These are phyloP conservation scores for Callorhinus ursinus DNA, from an alignment of 2,113 vertebrate species.

Conservation along the genomic window DNA sequence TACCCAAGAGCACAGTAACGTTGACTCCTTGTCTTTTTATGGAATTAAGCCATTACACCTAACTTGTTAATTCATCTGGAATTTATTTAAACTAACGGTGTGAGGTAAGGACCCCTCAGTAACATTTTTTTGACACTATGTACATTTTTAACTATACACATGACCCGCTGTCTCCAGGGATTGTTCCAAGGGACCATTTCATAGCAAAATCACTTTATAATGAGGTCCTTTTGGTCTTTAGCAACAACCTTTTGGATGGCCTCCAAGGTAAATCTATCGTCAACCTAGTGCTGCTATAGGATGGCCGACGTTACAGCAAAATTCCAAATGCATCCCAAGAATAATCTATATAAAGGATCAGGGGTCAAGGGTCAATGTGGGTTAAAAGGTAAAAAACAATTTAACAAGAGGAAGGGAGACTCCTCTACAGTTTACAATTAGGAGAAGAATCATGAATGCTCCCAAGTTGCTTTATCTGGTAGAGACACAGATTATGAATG, in stretches of 20 bases:
- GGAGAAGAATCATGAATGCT: neutral
- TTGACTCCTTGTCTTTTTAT: conserved; percentile 24
- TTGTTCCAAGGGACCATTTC: conserved; percentile 58
- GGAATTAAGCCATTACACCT: conserved; percentile 63
- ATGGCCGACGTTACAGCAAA: neutral
- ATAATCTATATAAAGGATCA: neutral
- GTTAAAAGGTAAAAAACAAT: conserved; percentile 47
- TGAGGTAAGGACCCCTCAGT: conserved; percentile 63
- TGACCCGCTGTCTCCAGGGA: conserved; percentile 64
- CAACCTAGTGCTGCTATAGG: conserved; percentile 11
- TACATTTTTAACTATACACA: conserved; percentile 65
- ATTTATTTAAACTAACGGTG: conserved; percentile 75
- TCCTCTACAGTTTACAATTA: neutral
- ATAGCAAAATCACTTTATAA: conserved; percentile 75
- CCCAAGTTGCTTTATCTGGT: neutral
- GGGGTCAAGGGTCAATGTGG: neutral
- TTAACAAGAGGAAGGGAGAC: neutral
- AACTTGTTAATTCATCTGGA: conserved; percentile 76
- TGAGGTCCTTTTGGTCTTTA: conserved; percentile 73
- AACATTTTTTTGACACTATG: conserved; percentile 68
- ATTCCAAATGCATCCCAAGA: conserved; percentile 6
- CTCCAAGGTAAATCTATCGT: conserved; percentile 76
- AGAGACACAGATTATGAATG: neutral
- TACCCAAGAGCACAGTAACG: neutral
- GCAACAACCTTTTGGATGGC: conserved; percentile 69